Base-by-base conservation (phyloP, 2,888 invertebrate genomes). In the Cataglyphis albicans region DNA sequence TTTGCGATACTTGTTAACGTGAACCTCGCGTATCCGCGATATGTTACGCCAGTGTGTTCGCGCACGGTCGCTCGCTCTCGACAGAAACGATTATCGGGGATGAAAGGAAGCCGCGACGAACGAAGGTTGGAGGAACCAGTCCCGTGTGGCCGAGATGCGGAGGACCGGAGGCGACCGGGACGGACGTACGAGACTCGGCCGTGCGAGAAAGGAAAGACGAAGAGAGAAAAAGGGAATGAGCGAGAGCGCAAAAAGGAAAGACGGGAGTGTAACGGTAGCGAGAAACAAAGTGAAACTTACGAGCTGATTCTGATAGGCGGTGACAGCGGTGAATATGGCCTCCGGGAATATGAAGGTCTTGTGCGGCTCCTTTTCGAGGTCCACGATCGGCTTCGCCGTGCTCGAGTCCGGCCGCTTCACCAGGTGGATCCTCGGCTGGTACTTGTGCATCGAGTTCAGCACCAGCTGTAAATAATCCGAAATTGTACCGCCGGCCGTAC, bases 221-320 rank as follows among this genome's bases (percentile, higher is more conserved):
- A 74, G 61, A 55, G 6, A 6, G 61, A 65, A 32, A 61, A 21
- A 4, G 41, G 64, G 57, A 41, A 44, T 35, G 82, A 76, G 21
- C 38, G 57, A 29, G 41, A 29, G 41, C 44, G 52, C 52, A n/a
- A 72, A 65, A 81, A 70, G 73, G 78, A 85, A 86, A 81, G 84
- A 35, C 38, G 68, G 74, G 86, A 84, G 74, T 70, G 72, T 63
- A 85, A 84, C 86, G 84, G 88, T 89, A 90, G 90, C 87, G 88
- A 88, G 88, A 90, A 86, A 87, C 70, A 86, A 89, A 90, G 90
- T 87, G 89, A 90, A 88, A 96, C 97, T 96, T 94, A 98, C 98
- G 96, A 98, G 95, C 95, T 98, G 98, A 95, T 98, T 98, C 95
- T 98, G 98, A 95, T 98, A 98, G 86, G 98, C 98, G 75, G 98